Conservation (phyloP, 2,113 vertebrate genomes). For the Triplophysa tibetana region DNA sequence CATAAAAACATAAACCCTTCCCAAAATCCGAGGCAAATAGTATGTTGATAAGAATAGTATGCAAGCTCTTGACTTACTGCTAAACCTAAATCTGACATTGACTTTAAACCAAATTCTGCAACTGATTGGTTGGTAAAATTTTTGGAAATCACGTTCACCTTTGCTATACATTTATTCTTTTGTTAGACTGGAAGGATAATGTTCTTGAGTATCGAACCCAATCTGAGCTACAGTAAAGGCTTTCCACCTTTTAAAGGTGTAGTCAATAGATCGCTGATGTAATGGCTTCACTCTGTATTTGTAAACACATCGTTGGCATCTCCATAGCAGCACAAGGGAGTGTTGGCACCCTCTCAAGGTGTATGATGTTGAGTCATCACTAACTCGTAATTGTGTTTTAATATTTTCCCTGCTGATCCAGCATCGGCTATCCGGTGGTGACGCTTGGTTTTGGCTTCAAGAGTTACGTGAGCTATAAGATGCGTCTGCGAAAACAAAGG, state of each 20-base stretch:
- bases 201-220: too few species aligned
- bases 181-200: too few species aligned
- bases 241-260: not conserved
- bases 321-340: constrained; percentile 14
- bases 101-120: too few species aligned
- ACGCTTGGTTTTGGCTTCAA: constrained; percentile 99
- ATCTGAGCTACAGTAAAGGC: too few species aligned
- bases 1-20: too few species aligned
- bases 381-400: not conserved
- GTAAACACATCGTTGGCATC: not conserved
- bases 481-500: constrained; percentile 95
- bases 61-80: too few species aligned
- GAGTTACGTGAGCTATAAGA: constrained; percentile 99
- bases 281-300: constrained; percentile 1
- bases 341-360: not conserved
- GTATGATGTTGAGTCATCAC: constrained; percentile 8
- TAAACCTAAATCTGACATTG: too few species aligned
- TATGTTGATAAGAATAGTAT: too few species aligned
- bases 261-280: not conserved
- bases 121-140: too few species aligned
- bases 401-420: constrained; percentile 51
- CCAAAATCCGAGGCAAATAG: too few species aligned
- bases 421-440: constrained; percentile 97
- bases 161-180: too few species aligned
- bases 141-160: too few species aligned